Percentiles rank a stretch among this genome's conserved stretches.
These are phyloP conservation scores for Dicentrarchus labrax DNA, from an alignment of 2,113 vertebrate species.

Conservation along the genomic window DNA sequence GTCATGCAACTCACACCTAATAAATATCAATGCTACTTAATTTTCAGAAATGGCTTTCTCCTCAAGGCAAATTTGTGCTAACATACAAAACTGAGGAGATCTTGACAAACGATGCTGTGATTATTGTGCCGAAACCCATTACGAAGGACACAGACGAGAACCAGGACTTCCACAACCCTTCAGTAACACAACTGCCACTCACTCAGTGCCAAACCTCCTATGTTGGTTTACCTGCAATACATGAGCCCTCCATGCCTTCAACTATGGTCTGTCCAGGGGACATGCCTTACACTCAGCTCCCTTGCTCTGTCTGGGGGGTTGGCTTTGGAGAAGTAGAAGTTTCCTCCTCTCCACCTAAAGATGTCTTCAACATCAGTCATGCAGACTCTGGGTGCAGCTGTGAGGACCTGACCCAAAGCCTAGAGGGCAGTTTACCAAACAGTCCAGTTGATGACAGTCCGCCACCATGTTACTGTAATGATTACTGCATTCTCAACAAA, in stretches of 20 bases:
- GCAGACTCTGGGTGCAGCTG: constrained; percentile 61
- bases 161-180: background rate
- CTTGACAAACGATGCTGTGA: constrained; percentile 10
- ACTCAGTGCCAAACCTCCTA: constrained; percentile 52
- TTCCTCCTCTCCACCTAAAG: background rate
- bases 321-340: background rate
- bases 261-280: background rate
- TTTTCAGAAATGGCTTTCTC: constrained; percentile 71
- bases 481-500: constrained; percentile 74
- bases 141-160: constrained; percentile 45
- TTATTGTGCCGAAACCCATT: constrained; percentile 27
- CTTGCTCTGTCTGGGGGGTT: background rate
- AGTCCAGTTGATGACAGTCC: constrained; percentile 9
- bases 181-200: background rate
- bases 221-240: constrained; percentile 51
- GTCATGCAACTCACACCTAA: background rate
- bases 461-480: background rate
- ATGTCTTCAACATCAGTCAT: constrained; percentile 24
- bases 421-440: constrained; percentile 46
- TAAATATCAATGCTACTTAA: background rate
- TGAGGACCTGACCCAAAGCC: constrained; percentile 39
- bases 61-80: background rate
- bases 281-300: constrained; percentile 61
- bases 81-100: constrained; percentile 34
- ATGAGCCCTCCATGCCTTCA: background rate